Evolutionary conservation across 2,797 vertebrate genomes (phyloP).

Genomic region (Netta rufina): DNA sequence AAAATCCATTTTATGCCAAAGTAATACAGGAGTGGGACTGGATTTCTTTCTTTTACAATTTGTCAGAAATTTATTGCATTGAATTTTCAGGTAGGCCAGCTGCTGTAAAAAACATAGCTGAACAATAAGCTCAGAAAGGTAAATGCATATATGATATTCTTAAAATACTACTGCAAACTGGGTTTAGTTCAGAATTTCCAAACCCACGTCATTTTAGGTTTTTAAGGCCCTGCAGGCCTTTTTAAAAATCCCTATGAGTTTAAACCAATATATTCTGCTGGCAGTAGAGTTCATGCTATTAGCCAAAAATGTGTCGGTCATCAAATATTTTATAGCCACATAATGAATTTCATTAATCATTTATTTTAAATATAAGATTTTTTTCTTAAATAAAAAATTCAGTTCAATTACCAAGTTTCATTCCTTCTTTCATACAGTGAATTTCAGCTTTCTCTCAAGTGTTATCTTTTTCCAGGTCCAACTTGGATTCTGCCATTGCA

Average conservation of each 20-base stretch:
- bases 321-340: slow-evolving; percentile 60
- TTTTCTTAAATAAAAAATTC: slow-evolving; percentile 52
- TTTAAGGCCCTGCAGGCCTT: slow-evolving; percentile 52
- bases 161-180: slow-evolving; percentile 51
- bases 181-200: slow-evolving; percentile 58
- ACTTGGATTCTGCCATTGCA: background rate
- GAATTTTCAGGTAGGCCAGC: slow-evolving; percentile 27
- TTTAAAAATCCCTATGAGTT: slow-evolving; percentile 28
- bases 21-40: slow-evolving; percentile 1
- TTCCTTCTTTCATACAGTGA: background rate
- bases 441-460: slow-evolving; percentile 37
- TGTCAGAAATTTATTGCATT: slow-evolving; percentile 46
- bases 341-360: slow-evolving; percentile 67
- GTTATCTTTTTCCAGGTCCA: background rate
- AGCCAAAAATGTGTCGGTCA: slow-evolving; percentile 44
- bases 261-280: slow-evolving; percentile 65
- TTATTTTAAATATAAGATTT: slow-evolving; percentile 56
- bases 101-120: slow-evolving; percentile 61
- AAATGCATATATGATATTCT: slow-evolving; percentile 42
- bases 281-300: slow-evolving; percentile 51
- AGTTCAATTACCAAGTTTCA: slow-evolving; percentile 33
- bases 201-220: slow-evolving; percentile 11
- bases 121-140: slow-evolving; percentile 63
- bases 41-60: slow-evolving; percentile 51
- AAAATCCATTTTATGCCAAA: slow-evolving; percentile 30